phyloP scores from a whole-genome alignment of 2,888 invertebrate species.

The Biston stratarius region DNA sequence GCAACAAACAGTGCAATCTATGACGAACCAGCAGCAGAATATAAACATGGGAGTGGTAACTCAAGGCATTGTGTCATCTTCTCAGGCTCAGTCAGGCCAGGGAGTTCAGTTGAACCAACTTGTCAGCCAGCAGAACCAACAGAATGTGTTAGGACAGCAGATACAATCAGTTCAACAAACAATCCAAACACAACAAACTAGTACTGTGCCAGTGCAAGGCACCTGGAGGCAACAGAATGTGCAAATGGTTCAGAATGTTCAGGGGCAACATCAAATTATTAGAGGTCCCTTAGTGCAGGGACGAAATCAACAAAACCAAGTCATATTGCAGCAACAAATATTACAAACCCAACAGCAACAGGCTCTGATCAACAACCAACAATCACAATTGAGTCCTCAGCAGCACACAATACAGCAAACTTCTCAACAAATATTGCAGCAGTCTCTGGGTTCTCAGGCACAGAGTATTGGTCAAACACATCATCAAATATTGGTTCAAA shows the following conservation, averaged over 20 bases:
- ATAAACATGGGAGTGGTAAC: slow-evolving; percentile 79
- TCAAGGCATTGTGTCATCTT: slow-evolving; percentile 74
- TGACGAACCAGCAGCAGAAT: slow-evolving; percentile 78
- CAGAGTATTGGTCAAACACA: slow-evolving; percentile 82
- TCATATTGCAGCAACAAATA: slow-evolving; percentile 86
- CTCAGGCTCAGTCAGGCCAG: slow-evolving; percentile 71
- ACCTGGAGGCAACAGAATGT: slow-evolving; percentile 83
- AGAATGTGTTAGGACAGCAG: slow-evolving; percentile 79
- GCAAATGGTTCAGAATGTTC: slow-evolving; percentile 83
- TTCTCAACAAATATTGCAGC: slow-evolving; percentile 87
- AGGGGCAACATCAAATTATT: slow-evolving; percentile 83
- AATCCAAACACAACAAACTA: slow-evolving; percentile 73
- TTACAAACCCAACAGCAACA: slow-evolving; percentile 83
- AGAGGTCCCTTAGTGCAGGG: slow-evolving; percentile 79
- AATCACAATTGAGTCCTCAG: slow-evolving; percentile 83
- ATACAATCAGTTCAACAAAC: slow-evolving; percentile 81
- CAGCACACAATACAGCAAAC: slow-evolving; percentile 84
- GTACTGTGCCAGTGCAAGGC: slow-evolving; percentile 71
- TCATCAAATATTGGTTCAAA: slow-evolving; percentile 82
- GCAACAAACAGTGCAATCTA: slow-evolving; percentile 77
- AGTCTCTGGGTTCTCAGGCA: slow-evolving; percentile 84
- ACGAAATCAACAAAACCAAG: slow-evolving; percentile 82
- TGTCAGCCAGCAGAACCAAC: slow-evolving; percentile 72
- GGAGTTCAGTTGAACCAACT: slow-evolving; percentile 80
- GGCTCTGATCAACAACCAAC: slow-evolving; percentile 78